phyloP scores from a whole-genome alignment of 2,888 invertebrate species.

The Mechanitis messenoides region DNA sequence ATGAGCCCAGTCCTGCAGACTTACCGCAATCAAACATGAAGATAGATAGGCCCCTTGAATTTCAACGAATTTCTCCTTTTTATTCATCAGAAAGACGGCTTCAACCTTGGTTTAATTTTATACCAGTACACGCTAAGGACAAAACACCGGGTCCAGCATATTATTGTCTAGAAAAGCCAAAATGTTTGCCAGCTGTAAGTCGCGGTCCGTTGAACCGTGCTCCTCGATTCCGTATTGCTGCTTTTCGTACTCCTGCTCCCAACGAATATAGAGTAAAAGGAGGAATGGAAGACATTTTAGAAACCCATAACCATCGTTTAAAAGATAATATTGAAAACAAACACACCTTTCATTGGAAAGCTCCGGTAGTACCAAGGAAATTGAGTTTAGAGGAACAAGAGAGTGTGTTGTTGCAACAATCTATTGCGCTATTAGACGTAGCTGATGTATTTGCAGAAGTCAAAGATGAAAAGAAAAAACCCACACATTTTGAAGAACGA shows the following conservation, averaged over 20 bases:
- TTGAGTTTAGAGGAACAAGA: conserved; percentile 44
- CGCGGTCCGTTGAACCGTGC: conserved; percentile 49
- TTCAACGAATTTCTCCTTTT: conserved; percentile 53
- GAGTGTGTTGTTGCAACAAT: conserved; percentile 40
- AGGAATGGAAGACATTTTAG: conserved; percentile 53
- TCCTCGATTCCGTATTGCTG: conserved; percentile 40
- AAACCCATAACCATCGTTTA: conserved; percentile 52
- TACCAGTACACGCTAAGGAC: conserved; percentile 42
- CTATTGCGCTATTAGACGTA: conserved; percentile 46
- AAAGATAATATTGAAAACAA: conserved; percentile 46
- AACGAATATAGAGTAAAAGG: conserved; percentile 47
- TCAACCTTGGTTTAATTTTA: conserved; percentile 55
- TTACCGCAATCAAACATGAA: conserved; percentile 30
- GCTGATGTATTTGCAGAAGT: conserved; percentile 25
- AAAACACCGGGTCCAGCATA: conserved; percentile 55
- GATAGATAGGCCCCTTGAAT: conserved; percentile 29
- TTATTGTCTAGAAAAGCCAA: conserved; percentile 44
- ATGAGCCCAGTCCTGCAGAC: conserved; percentile 51
- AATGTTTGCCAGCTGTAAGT: conserved; percentile 47
- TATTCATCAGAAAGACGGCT: conserved; percentile 55
- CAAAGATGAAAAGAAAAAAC: conserved; percentile 12
- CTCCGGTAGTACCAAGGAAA: conserved; percentile 30
- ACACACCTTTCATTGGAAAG: conserved; percentile 43
- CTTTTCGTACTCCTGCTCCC: conserved; percentile 44
- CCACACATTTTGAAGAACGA: background rate